A percentile compares a stretch with the other conserved stretches of the same genome.
Evolutionary conservation across 1,140 invertebrate species (phyloP).

Genomic region (Musca domestica): DNA sequence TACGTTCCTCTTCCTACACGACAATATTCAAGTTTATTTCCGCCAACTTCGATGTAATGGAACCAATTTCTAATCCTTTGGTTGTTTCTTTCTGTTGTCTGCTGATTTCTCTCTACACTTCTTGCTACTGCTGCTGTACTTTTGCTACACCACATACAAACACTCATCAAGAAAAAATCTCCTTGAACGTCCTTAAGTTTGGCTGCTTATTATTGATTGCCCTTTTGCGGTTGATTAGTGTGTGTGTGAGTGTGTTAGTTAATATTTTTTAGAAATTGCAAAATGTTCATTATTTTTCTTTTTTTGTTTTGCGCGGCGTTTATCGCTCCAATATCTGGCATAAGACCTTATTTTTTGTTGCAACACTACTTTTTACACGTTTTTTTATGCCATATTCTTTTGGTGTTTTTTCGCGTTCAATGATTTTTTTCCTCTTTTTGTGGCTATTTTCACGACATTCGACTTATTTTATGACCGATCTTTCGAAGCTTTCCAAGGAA

Average conservation of each 20-base stretch:
- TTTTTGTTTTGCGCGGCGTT: not conserved
- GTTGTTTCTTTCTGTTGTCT: no score
- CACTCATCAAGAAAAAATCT: not conserved
- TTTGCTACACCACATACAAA: no score
- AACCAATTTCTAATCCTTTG: slow-evolving; percentile 1
- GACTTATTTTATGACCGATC: not conserved
- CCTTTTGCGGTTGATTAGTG: no score
- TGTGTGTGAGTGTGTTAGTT: no score
- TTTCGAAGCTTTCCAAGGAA: not conserved
- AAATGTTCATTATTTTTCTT: not conserved
- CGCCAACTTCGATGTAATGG: not conserved
- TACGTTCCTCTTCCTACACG: not conserved
- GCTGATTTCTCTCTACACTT: no score
- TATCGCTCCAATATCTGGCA: not conserved
- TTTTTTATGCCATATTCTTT: slow-evolving; percentile 21
- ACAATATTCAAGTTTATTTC: not conserved
- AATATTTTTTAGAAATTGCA: no score
- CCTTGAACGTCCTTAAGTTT: slow-evolving; percentile 15
- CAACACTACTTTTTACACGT: slow-evolving; percentile 1
- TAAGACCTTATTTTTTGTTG: slow-evolving; percentile 6
- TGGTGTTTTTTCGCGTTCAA: slow-evolving; percentile 15
- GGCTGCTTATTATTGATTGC: no score
- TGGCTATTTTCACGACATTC: not conserved
- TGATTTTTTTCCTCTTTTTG: slow-evolving; percentile 11
- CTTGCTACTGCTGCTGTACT: no score